Conservation (phyloP, 1,140 invertebrate species). For the Drosophila mauritiana region DNA sequence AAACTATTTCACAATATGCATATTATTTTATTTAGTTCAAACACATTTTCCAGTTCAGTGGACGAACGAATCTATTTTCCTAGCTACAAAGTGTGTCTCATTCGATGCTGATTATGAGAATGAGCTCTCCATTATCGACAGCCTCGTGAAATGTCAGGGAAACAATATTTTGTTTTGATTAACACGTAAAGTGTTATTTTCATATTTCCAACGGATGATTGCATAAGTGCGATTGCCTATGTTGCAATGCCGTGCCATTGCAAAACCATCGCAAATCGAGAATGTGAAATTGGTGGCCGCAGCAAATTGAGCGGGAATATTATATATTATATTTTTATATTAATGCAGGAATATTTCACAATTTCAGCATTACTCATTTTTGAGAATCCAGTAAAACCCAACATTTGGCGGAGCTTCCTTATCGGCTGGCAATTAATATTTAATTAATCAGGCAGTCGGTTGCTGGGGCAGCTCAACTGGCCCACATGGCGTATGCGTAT, state of each 20-base stretch:
- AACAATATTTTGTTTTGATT: slow-evolving; percentile 21
- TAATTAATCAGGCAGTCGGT: slow-evolving; percentile 74
- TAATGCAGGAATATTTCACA: slow-evolving; percentile 1
- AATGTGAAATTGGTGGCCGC: slow-evolving; percentile 3
- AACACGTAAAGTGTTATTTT: slow-evolving; percentile 17
- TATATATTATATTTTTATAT: neutral
- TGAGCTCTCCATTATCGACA: neutral
- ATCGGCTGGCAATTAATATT: slow-evolving; percentile 83
- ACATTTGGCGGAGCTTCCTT: slow-evolving; percentile 49
- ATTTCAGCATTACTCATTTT: slow-evolving; percentile 1
- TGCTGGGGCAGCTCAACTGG: slow-evolving; percentile 7
- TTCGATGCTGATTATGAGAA: slow-evolving; percentile 8
- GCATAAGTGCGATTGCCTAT: slow-evolving; percentile 18
- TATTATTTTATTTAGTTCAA: too few species aligned
- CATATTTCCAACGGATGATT: slow-evolving; percentile 13
- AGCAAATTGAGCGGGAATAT: slow-evolving; percentile 12
- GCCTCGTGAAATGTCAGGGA: slow-evolving; percentile 1
- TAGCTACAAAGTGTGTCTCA: slow-evolving; percentile 18
- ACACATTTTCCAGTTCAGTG: too few species aligned
- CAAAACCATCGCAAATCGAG: slow-evolving; percentile 4
- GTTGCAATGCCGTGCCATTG: slow-evolving; percentile 23
- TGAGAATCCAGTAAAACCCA: neutral
- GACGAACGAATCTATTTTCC: too few species aligned
- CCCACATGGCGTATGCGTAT: slow-evolving; percentile 64
- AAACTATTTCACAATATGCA: neutral